Conservation (phyloP, 53 echinoderm and acorn worm species). For the Hippasteria phrygiana region DNA sequence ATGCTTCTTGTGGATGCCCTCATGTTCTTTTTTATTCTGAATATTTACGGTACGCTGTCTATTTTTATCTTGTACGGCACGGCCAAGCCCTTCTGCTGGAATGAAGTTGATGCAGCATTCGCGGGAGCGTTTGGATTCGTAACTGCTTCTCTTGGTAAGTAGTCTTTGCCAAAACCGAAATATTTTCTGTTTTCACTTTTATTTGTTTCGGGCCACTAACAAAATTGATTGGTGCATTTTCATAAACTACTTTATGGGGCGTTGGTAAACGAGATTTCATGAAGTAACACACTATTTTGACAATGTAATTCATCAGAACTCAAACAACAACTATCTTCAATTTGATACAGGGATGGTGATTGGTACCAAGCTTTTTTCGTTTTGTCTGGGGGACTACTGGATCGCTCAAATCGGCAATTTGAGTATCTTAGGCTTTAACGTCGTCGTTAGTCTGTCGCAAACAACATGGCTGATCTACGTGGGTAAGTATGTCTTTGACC, state of each 20-base stretch:
- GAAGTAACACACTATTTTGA: neutral
- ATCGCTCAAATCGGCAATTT: constrained; percentile 60
- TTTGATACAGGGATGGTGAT: constrained; percentile 54
- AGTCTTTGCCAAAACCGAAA: neutral
- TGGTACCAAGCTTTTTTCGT: constrained; percentile 55
- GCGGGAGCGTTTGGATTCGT: constrained; percentile 13
- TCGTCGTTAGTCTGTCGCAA: constrained; percentile 5
- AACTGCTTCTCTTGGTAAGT: constrained; percentile 70
- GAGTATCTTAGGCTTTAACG: constrained; percentile 23
- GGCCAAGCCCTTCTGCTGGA: constrained; percentile 75
- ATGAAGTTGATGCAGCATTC: constrained; percentile 49
- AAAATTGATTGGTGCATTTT: no score
- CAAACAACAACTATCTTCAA: no score
- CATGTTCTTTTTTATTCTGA: constrained; percentile 30
- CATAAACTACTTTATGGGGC: no score
- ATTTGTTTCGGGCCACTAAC: no score
- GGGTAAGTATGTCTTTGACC: constrained; percentile 23
- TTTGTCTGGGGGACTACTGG: constrained; percentile 60
- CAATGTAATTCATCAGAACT: neutral
- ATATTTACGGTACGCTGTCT: neutral
- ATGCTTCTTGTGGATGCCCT: constrained; percentile 43
- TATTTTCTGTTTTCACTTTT: neutral
- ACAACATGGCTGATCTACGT: constrained; percentile 49
- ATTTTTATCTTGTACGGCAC: constrained; percentile 67
- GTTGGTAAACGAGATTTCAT: no score